Evolutionary conservation across 1,140 invertebrate genomes (phyloP), one percentile per base, ranked within the genome.

Genomic region (Acromyrmex charruanus): DNA sequence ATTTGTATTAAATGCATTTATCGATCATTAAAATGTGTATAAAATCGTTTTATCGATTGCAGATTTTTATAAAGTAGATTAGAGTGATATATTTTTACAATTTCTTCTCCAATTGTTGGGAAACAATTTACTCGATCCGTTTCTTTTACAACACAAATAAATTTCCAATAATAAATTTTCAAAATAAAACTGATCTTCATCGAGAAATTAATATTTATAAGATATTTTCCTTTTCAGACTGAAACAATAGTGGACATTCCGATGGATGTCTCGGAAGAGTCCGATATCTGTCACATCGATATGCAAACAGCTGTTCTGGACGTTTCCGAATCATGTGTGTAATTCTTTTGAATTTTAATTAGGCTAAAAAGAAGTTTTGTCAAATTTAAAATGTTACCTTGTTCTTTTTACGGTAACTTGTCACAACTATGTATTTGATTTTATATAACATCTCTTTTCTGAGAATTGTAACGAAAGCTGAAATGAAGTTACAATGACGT

Each of bases 191-290:
- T 44, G 39, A 44, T 44, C 9, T 44, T 44, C 39, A 39, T 39
- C 10, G 39, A 58, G 7, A 35, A 58, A 25, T 21, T 31, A 63
- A 75, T 77, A 35, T 7, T 28, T 0, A 2, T 14, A 44, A 44
- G 7, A 21, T 71, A 21, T 65, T 72, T 51, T 63, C 25, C 39
- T 21, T 21, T 85, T 3, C 21, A 91, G 91, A 55, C 21, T 39
- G 85, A 90, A 18, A 74, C 88, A 1, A n/a, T 72, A 14, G 2
- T 92, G 18, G 55, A 92, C 6, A 86, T 92, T 18, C 9, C 74
- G 3, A 28, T 75, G 10, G 68, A 77, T 16, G n/a, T 1, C 0
- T 18, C 39, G 0, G 2, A 81, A 7, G 7, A 69, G 3, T n/a
- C 21, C 0, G 71, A 80, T 7, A 28, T 59, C 3, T 87, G 77